These are phyloP conservation scores for Scrobipalpa atriplicella DNA, from an alignment of 2,888 invertebrate species.

Conservation along the genomic window DNA sequence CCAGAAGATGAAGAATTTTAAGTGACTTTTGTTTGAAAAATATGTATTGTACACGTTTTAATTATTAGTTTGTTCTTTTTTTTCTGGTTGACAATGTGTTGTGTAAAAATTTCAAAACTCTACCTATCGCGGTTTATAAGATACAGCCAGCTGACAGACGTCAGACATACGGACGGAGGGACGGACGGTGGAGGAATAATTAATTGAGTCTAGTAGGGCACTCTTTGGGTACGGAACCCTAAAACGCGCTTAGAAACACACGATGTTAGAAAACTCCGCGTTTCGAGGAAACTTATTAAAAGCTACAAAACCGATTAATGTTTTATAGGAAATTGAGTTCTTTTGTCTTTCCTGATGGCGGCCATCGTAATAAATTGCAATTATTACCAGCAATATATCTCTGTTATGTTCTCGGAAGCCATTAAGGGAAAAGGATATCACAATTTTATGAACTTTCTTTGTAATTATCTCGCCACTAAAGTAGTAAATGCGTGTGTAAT, in stretches of 20 bases:
- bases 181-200: too few relatives aligned
- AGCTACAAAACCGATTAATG: not conserved
- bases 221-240: too few relatives aligned
- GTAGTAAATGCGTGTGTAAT: conserved; percentile 1
- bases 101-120: too few relatives aligned
- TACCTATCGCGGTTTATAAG: too few relatives aligned
- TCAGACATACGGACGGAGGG: too few relatives aligned
- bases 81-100: too few relatives aligned
- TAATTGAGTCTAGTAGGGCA: too few relatives aligned
- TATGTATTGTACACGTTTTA: too few relatives aligned
- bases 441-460: conserved; percentile 2
- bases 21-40: too few relatives aligned
- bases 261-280: conserved; percentile 12
- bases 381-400: not conserved
- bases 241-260: conserved; percentile 28
- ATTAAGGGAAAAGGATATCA: conserved; percentile 1
- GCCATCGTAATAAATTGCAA: not conserved
- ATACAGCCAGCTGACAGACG: too few relatives aligned
- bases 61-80: too few relatives aligned
- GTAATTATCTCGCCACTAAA: not conserved
- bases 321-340: conserved; percentile 3
- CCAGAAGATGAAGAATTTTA: too few relatives aligned
- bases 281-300: not conserved
- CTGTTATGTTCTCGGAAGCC: not conserved
- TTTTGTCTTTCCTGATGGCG: not conserved